phyloP scores from a whole-genome alignment of 2,113 vertebrate genomes.

The Dicerorhinus sumatrensis region DNA sequence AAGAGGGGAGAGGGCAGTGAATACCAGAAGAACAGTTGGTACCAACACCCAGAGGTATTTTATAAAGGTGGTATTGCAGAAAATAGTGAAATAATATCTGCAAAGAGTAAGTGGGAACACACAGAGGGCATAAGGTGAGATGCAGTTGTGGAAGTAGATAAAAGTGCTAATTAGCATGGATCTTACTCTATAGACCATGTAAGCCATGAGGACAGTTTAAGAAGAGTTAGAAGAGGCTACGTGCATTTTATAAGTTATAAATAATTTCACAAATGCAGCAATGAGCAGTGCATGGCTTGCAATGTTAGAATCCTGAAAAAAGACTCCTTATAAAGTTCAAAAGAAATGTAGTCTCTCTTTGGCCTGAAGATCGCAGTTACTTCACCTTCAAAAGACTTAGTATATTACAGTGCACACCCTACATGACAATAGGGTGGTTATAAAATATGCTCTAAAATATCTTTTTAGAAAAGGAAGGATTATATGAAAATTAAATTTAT shows the following conservation, averaged over 20 bases:
- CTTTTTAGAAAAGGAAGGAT: neutral
- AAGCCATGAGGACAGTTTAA: neutral
- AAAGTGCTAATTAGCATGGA: neutral
- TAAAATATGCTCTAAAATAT: constrained; percentile 3
- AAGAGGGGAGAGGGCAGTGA: neutral
- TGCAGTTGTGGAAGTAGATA: neutral
- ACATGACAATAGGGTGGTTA: neutral
- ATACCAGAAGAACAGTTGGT: neutral
- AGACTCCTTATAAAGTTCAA: neutral
- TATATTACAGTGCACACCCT: neutral
- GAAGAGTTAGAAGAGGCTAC: neutral
- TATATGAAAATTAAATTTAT: neutral
- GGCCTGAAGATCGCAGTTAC: neutral
- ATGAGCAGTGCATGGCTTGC: neutral
- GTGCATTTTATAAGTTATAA: neutral
- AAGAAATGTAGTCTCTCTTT: neutral
- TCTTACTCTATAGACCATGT: neutral
- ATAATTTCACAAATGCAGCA: neutral
- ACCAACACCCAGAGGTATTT: neutral
- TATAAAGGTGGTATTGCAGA: neutral
- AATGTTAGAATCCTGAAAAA: neutral
- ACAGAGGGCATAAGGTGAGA: neutral
- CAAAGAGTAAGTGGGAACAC: neutral
- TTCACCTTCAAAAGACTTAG: neutral
- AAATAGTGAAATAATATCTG: neutral